Evolutionary conservation across 2,888 invertebrate species (phyloP), one percentile per base, ranked within the genome.

Genomic region (Amiota communis): DNA sequence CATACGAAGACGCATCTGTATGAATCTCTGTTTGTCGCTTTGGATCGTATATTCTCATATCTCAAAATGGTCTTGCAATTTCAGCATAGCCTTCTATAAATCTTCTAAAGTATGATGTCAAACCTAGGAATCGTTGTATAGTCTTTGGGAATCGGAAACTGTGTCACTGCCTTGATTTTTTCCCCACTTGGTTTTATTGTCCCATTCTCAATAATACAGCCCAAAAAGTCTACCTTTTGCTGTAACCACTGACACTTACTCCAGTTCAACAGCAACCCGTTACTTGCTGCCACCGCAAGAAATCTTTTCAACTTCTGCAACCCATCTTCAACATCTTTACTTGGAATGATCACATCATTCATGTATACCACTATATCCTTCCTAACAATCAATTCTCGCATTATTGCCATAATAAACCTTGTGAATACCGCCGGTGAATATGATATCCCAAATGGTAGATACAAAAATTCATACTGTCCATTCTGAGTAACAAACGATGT

Each of bases 31-130:
- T 80, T 57, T 48, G 20, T 0, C 78, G 76, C 48, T 57, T 72
- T 10, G 74, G 72, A 9, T 76, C 59, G 72, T 73, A 81, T 46
- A 81, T n/a, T 15, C 70, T 76, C 20, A 79, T 53, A 57, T 88
- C 86, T 36, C 82, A 82, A 63, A 88, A 73, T 9, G 67, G 72
- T 46, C 48, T 72, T 15, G 68, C 72, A 12, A 56, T 59, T 12
- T 47, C 6, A 47, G 67, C 72, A 15, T 72, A 72, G 12, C 53
- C 23, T 20, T 53, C 17, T 1, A 72, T 47, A 13, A 72, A 72
- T 11, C 67, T 51, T 17, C 70, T 11, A 8, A 74, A 71, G 47
- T 74, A 71, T 13, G 71, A 74, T 11, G 71, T 71, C 13, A 74
- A 13, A 13, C 74, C 71, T 13, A 71, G 47, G 56, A 74, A 73